These are phyloP conservation scores for Camelus dromedarius DNA, from an alignment of 2,113 vertebrate genomes.

Conservation along the genomic window DNA sequence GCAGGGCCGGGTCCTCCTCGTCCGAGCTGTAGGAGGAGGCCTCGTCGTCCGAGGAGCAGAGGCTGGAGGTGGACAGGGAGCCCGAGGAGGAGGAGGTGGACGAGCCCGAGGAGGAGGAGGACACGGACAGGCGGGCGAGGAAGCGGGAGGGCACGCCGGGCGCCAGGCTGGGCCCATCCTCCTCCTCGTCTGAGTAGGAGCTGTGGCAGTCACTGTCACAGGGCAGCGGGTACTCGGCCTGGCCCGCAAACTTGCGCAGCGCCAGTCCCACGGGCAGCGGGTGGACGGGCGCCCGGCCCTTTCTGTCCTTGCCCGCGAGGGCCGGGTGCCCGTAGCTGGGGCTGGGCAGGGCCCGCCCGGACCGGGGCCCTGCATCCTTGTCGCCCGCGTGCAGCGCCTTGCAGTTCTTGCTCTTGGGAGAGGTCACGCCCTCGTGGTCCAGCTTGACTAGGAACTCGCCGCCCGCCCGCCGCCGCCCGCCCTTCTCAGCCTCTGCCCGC, in stretches of 20 bases:
- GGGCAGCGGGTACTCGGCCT: slow-evolving; percentile 90
- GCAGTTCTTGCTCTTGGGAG: slow-evolving; percentile 97
- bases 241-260: slow-evolving; percentile 91
- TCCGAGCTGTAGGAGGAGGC: slow-evolving; percentile 97
- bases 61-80: slow-evolving; percentile 95
- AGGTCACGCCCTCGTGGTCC: slow-evolving; percentile 98
- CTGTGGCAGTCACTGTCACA: slow-evolving; percentile 96
- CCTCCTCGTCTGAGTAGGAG: slow-evolving; percentile 96
- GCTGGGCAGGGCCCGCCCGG: slow-evolving; percentile 87
- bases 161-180: slow-evolving; percentile 90
- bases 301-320: slow-evolving; percentile 93
- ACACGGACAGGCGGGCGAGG: slow-evolving; percentile 94
- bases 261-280: slow-evolving; percentile 92
- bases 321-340: slow-evolving; percentile 91
- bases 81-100: slow-evolving; percentile 96
- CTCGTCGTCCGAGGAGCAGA: slow-evolving; percentile 98
- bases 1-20: slow-evolving; percentile 93
- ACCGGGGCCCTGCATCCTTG: slow-evolving; percentile 90
- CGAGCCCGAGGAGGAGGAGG: slow-evolving; percentile 97
- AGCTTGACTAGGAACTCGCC: slow-evolving; percentile 95
- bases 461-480: slow-evolving; percentile 87
- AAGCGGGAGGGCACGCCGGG: slow-evolving; percentile 91
- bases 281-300: slow-evolving; percentile 89
- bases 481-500: slow-evolving; percentile 86
- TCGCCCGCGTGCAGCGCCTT: slow-evolving; percentile 92